phyloP scores from a whole-genome alignment of 2,113 vertebrate genomes.

The Harpagus bidentatus region DNA sequence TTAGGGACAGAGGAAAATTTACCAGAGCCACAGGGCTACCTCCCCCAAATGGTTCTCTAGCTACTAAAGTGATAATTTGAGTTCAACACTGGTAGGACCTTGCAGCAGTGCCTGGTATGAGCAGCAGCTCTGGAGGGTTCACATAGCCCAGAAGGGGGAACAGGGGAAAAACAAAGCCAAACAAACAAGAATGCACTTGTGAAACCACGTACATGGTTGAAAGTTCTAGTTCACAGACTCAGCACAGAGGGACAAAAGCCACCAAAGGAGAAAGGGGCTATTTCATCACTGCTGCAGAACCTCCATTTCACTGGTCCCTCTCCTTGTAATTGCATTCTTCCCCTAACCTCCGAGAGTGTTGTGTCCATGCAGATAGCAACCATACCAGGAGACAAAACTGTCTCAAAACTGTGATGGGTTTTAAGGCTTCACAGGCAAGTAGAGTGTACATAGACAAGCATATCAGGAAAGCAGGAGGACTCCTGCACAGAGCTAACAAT shows the following conservation, averaged over 20 bases:
- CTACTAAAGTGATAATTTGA: background rate
- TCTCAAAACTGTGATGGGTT: background rate
- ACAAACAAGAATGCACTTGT: constrained; percentile 14
- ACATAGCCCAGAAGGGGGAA: background rate
- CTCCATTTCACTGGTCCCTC: background rate
- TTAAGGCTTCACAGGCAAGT: background rate
- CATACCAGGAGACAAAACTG: background rate
- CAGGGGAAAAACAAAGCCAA: constrained; percentile 6
- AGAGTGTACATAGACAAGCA: background rate
- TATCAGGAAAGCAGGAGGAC: background rate
- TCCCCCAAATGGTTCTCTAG: background rate
- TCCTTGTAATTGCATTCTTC: background rate
- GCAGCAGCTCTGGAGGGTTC: background rate
- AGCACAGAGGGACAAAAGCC: constrained; percentile 31
- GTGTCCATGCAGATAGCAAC: background rate
- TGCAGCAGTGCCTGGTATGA: background rate
- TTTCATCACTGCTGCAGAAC: background rate
- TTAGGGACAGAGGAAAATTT: background rate
- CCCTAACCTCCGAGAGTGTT: background rate
- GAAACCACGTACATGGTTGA: constrained; percentile 36
- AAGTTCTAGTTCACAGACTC: background rate
- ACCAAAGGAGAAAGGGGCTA: background rate
- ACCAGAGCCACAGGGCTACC: background rate
- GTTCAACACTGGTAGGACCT: background rate
- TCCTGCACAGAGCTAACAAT: background rate